Conservation (phyloP, 2,888 invertebrate genomes). For the Hirtodrosophila trivittata region DNA sequence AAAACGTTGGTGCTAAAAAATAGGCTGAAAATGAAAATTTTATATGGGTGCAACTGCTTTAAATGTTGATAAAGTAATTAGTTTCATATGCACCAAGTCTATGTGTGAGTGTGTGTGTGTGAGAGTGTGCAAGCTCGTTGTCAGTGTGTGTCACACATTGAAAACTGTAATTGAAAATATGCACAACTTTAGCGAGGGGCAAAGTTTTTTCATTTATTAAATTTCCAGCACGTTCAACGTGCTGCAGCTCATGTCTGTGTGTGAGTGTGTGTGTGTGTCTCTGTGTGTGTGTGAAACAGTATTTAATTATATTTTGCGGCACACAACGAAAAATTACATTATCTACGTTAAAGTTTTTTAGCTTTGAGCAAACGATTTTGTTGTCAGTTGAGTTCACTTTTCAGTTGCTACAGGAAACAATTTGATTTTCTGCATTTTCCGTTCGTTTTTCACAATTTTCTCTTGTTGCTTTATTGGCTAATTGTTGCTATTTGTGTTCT, state of each 20-base stretch:
- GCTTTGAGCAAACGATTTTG: constrained; percentile 34
- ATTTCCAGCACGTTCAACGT: constrained; percentile 51
- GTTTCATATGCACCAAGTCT: constrained; percentile 51
- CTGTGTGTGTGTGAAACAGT: constrained; percentile 21
- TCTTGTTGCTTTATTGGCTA: background rate
- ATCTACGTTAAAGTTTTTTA: constrained; percentile 7
- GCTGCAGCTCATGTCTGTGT: constrained; percentile 10
- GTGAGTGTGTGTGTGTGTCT: constrained; percentile 9
- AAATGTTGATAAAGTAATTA: constrained; percentile 76
- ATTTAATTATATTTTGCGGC: constrained; percentile 58
- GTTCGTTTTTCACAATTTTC: background rate
- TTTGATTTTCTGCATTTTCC: background rate
- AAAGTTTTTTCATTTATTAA: constrained; percentile 73
- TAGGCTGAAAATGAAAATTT: constrained; percentile 45
- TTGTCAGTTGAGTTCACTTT: constrained; percentile 36
- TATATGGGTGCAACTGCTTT: constrained; percentile 39
- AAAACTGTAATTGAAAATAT: constrained; percentile 74
- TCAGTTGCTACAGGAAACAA: constrained; percentile 1
- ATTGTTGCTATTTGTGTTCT: background rate
- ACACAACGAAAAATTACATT: constrained; percentile 25
- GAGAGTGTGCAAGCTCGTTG: constrained; percentile 19
- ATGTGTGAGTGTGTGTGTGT: constrained; percentile 11
- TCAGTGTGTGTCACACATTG: constrained; percentile 33
- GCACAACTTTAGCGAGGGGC: constrained; percentile 53
- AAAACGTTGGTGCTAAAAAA: background rate